Conservation (phyloP, 53 echinoderm and acorn worm species). For the Holothuria scabra region DNA sequence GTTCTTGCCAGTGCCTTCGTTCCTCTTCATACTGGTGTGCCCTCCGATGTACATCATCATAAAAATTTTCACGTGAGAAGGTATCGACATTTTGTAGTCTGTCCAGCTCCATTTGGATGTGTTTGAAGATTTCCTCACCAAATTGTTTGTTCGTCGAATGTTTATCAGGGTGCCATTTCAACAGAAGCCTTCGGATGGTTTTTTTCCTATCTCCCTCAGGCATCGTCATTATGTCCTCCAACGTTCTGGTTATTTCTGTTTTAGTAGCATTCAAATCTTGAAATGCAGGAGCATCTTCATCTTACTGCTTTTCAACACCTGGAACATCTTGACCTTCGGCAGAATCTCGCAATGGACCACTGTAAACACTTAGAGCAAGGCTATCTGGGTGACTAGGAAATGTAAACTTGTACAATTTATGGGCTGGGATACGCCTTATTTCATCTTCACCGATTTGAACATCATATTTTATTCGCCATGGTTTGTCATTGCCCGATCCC, state of each 20-base stretch:
- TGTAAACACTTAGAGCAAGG: neutral
- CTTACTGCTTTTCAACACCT: neutral
- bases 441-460: constrained; percentile 15
- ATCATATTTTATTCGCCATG: constrained; percentile 14
- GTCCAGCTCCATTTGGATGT: constrained; percentile 61
- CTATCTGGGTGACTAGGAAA: neutral
- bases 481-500: neutral
- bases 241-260: neutral
- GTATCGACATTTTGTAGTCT: neutral
- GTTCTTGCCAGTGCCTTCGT: neutral
- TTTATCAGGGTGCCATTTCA: constrained; percentile 83
- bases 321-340: neutral
- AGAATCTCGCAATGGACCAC: neutral
- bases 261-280: neutral
- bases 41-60: constrained; percentile 14
- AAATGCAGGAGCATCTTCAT: neutral
- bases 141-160: constrained; percentile 49
- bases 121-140: constrained; percentile 63
- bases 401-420: constrained; percentile 25
- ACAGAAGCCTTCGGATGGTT: constrained; percentile 60
- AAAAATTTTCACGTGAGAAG: neutral
- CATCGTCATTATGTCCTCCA: constrained; percentile 46
- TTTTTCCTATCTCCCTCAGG: constrained; percentile 56
- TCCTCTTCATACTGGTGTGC: constrained; percentile 3
- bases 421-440: neutral